Percentiles rank a stretch among this genome's conserved stretches.
These are phyloP conservation scores for Vespertilio murinus DNA, from an alignment of 2,797 vertebrate species.

Conservation along the genomic window DNA sequence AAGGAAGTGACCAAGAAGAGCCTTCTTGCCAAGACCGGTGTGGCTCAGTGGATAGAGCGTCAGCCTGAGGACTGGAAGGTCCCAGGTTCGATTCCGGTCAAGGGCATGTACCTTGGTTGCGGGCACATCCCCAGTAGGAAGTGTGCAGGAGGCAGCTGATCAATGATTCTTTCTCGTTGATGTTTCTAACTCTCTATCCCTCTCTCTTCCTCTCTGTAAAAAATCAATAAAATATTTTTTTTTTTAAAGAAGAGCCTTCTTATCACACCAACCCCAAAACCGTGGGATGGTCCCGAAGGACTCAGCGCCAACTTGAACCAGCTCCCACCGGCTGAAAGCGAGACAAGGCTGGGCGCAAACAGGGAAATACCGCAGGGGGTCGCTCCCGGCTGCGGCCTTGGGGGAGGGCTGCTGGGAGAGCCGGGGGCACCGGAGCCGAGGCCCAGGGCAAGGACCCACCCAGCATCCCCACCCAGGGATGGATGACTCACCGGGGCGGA, in stretches of 20 bases:
- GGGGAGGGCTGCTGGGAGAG: neutral
- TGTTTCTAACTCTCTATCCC: too few relatives aligned
- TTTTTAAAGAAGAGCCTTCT: too few relatives aligned
- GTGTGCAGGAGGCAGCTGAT: too few relatives aligned
- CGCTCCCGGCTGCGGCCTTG: fast-evolving
- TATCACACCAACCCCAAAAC: neutral
- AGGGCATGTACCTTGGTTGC: too few relatives aligned
- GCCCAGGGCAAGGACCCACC: neutral
- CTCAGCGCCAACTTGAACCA: neutral
- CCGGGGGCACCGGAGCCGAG: neutral
- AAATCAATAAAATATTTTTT: too few relatives aligned
- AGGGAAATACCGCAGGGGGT: neutral
- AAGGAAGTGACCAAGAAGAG: neutral
- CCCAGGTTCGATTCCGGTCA: too few relatives aligned
- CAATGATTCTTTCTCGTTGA: too few relatives aligned
- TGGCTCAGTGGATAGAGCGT: too few relatives aligned
- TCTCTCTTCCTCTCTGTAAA: too few relatives aligned
- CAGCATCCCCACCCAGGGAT: neutral
- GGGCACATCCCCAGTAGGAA: too few relatives aligned
- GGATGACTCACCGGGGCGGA: fast-evolving
- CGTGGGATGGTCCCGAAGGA: neutral
- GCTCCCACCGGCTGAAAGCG: neutral
- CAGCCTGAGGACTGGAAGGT: too few relatives aligned
- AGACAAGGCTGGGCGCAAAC: neutral
- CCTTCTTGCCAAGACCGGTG: too few relatives aligned